These are phyloP conservation scores for Bombus superbus DNA, from an alignment of 1,140 invertebrate genomes.

Conservation along the genomic window DNA sequence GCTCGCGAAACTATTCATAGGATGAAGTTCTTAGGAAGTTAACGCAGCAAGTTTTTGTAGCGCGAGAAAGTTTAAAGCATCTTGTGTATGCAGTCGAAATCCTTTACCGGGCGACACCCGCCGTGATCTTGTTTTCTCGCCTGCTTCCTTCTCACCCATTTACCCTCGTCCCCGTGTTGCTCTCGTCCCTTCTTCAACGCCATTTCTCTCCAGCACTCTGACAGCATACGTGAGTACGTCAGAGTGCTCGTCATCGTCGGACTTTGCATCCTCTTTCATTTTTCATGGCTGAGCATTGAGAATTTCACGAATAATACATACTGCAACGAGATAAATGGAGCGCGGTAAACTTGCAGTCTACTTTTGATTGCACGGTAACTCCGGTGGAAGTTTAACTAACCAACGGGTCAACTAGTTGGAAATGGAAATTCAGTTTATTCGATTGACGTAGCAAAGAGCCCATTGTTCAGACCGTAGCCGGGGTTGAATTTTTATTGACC, in stretches of 20 bases:
- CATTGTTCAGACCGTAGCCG: constrained; percentile 31
- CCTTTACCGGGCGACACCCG: constrained; percentile 35
- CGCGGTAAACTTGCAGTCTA: constrained; percentile 9
- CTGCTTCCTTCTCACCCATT: constrained; percentile 32
- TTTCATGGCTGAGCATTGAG: neutral
- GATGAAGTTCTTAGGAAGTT: constrained; percentile 62
- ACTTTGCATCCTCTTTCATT: constrained; percentile 40
- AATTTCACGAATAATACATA: neutral
- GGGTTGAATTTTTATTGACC: constrained; percentile 40
- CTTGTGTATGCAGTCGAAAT: constrained; percentile 64
- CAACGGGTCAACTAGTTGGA: constrained; percentile 17
- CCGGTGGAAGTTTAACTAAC: neutral
- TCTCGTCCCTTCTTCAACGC: constrained; percentile 61
- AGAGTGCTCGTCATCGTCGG: constrained; percentile 51
- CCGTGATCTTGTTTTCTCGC: constrained; percentile 72
- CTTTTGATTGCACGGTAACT: neutral
- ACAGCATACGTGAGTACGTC: constrained; percentile 70
- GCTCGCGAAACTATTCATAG: constrained; percentile 47
- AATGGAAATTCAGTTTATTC: constrained; percentile 34
- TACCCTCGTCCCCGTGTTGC: neutral
- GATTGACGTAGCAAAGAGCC: constrained; percentile 22
- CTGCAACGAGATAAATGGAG: constrained; percentile 10
- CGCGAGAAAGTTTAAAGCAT: constrained; percentile 52
- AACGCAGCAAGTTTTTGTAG: constrained; percentile 57
- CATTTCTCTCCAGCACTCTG: constrained; percentile 74